These are phyloP conservation scores for Crossocerus cetratus DNA, from an alignment of 2,888 invertebrate species.

Conservation along the genomic window DNA sequence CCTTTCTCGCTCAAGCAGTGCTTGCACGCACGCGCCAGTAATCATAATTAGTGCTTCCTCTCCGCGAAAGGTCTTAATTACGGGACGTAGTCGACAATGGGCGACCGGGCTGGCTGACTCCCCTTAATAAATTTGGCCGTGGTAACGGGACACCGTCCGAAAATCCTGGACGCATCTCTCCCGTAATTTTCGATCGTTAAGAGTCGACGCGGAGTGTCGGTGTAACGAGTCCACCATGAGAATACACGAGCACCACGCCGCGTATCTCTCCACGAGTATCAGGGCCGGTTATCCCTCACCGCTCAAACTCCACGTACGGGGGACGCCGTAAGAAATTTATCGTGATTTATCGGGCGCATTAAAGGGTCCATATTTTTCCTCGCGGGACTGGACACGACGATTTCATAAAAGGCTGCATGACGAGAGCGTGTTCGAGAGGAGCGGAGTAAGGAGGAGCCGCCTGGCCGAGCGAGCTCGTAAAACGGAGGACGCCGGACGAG, in stretches of 20 bases:
- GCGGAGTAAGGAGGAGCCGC: not conserved
- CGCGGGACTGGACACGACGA: not conserved
- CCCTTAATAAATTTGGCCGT: conserved; percentile 54
- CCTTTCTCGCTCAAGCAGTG: not conserved
- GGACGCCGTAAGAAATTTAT: conserved; percentile 16
- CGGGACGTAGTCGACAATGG: conserved; percentile 52
- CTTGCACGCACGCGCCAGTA: conserved; percentile 46
- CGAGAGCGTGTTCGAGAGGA: not conserved
- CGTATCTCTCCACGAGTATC: too few species aligned
- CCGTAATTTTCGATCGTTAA: conserved; percentile 54
- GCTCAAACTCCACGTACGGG: too few species aligned
- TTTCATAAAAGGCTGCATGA: not conserved
- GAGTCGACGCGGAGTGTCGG: conserved; percentile 22
- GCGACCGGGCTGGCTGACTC: conserved; percentile 17
- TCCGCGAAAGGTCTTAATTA: conserved; percentile 64
- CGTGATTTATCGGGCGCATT: conserved; percentile 21
- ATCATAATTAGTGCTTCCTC: conserved; percentile 59
- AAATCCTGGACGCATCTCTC: conserved; percentile 37
- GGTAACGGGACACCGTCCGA: conserved; percentile 50
- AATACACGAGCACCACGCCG: conserved; percentile 7
- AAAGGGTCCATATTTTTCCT: conserved; percentile 1
- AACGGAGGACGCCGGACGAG: conserved; percentile 27
- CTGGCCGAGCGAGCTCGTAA: conserved; percentile 28
- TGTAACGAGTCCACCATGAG: conserved; percentile 36
- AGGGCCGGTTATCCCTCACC: too few species aligned